phyloP scores from a whole-genome alignment of 2,113 vertebrate genomes.

The Eurypyga helias region DNA sequence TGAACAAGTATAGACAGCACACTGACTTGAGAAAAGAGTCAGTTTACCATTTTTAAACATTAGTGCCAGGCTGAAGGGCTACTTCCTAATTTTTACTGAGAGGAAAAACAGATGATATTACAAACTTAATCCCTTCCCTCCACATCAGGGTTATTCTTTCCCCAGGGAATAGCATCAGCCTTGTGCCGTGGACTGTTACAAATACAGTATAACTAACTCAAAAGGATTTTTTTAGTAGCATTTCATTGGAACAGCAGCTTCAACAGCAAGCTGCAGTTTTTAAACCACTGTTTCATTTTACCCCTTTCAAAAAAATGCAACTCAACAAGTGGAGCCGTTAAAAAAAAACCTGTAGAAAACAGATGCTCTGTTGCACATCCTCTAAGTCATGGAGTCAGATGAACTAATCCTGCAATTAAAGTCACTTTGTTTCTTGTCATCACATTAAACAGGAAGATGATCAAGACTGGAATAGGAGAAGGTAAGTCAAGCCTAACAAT shows the following conservation, averaged over 20 bases:
- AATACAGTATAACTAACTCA: constrained; percentile 62
- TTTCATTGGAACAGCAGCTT: constrained; percentile 74
- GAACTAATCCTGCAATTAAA: background rate
- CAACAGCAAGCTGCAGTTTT: constrained; percentile 39
- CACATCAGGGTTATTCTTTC: background rate
- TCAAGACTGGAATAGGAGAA: background rate
- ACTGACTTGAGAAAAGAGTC: background rate
- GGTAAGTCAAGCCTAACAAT: background rate
- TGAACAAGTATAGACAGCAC: background rate
- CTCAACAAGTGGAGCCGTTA: constrained; percentile 32
- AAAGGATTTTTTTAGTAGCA: constrained; percentile 61
- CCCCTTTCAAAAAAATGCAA: constrained; percentile 48
- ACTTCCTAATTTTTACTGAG: constrained; percentile 4
- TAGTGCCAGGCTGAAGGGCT: constrained; percentile 1
- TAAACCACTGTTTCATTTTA: constrained; percentile 53
- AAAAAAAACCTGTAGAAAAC: background rate
- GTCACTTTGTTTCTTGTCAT: background rate
- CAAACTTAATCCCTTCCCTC: background rate
- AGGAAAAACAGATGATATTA: background rate
- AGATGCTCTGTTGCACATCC: background rate
- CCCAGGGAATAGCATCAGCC: background rate
- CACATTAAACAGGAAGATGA: background rate
- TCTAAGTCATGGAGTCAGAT: background rate
- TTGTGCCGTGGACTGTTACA: constrained; percentile 26
- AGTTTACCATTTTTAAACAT: background rate